Evolutionary conservation across 2,888 invertebrate species (phyloP).

Genomic region (Calameuta pallipes): DNA sequence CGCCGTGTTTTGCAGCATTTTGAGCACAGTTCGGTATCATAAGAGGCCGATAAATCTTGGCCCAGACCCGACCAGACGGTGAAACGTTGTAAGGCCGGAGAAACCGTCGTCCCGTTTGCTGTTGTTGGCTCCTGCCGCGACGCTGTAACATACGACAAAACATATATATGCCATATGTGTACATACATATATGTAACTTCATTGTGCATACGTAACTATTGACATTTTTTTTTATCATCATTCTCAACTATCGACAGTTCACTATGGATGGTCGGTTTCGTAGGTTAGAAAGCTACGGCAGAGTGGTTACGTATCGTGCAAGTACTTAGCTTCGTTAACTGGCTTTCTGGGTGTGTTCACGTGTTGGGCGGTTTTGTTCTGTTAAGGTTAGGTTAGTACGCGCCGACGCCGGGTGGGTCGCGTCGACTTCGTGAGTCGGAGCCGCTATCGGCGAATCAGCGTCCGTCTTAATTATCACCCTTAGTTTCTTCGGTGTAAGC

Average conservation of each 20-base stretch:
- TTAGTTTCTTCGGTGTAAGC: slow-evolving; percentile 42
- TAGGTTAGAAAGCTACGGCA: not conserved
- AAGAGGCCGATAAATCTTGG: slow-evolving; percentile 62
- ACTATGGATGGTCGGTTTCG: not conserved
- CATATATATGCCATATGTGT: not conserved
- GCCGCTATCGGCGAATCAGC: slow-evolving; percentile 61
- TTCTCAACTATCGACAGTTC: not conserved
- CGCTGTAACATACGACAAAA: not conserved
- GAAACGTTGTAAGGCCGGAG: not conserved
- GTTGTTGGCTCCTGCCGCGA: not conserved
- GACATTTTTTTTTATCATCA: not conserved
- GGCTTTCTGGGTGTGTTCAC: not conserved
- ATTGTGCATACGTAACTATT: not conserved
- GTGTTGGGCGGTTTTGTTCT: not conserved
- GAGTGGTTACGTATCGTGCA: not conserved
- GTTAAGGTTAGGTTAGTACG: not conserved
- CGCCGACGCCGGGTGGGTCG: slow-evolving; percentile 12
- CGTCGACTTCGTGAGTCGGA: slow-evolving; percentile 38
- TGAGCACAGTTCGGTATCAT: slow-evolving; percentile 60
- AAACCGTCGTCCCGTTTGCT: not conserved
- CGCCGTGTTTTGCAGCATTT: slow-evolving; percentile 62
- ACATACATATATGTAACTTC: not conserved
- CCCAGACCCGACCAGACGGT: slow-evolving; percentile 9
- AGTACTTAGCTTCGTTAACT: not conserved
- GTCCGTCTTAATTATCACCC: slow-evolving; percentile 66